Evolutionary conservation across 2,797 vertebrate genomes (phyloP).

Genomic region (Carapus acus): DNA sequence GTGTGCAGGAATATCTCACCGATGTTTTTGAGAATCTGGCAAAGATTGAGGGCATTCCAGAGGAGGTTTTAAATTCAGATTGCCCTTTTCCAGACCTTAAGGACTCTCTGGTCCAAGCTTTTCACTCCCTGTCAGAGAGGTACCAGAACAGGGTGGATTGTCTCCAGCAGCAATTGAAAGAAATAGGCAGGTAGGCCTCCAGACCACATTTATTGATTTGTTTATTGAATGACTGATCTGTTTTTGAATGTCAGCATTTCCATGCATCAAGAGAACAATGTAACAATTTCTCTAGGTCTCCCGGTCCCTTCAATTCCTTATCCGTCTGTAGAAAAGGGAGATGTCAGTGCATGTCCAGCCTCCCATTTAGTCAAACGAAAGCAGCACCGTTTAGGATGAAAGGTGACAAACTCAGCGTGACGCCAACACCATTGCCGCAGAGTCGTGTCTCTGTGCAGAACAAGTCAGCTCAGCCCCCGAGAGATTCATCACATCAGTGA

Average conservation of each 20-base stretch:
- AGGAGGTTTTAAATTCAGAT: conserved; percentile 72
- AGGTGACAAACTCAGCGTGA: conserved; percentile 36
- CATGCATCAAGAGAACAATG: conserved; percentile 1
- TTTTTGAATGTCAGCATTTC: neutral
- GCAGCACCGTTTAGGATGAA: conserved; percentile 26
- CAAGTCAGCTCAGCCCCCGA: conserved; percentile 20
- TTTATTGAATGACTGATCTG: no score
- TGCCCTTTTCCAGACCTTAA: conserved; percentile 82
- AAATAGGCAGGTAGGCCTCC: conserved; percentile 67
- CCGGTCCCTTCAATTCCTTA: conserved; percentile 7
- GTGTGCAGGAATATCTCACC: conserved; percentile 52
- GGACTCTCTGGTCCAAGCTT: conserved; percentile 73
- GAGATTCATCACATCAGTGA: conserved; percentile 41
- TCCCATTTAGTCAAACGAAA: conserved; percentile 9
- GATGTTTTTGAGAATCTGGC: conserved; percentile 41
- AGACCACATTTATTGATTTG: neutral
- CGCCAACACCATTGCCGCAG: conserved; percentile 17
- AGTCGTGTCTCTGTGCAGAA: conserved; percentile 21
- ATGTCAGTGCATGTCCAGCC: conserved; percentile 16
- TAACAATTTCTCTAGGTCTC: conserved; percentile 1
- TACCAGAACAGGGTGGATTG: conserved; percentile 70
- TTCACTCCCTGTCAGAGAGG: conserved; percentile 70
- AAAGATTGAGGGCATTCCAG: conserved; percentile 63
- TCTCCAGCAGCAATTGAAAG: conserved; percentile 67
- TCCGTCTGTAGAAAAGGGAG: conserved; percentile 24